Evolutionary conservation across 2,113 vertebrate genomes (phyloP), one percentile per base, ranked within the genome.

Genomic region (Spea multiplicata): DNA sequence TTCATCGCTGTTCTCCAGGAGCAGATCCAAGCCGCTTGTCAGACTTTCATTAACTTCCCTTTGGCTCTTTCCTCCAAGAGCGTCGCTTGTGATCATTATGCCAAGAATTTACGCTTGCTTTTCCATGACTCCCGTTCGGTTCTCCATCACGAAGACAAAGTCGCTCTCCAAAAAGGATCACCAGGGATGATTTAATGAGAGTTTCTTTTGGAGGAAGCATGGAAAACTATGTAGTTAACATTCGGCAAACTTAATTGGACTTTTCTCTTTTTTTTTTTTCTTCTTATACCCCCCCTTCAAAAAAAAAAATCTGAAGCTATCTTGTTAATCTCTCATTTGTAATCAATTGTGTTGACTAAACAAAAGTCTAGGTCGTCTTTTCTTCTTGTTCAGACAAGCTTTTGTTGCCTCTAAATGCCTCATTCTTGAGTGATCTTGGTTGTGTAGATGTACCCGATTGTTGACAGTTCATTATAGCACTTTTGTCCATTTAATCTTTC

Each of bases 281-380:
- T 76, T 50, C 72, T 70, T 5, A n/a, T 6, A 13, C 90, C 93
- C 93, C 95, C 93, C 94, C 95, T 93, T 93, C 91, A 82, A 83
- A 92, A 83, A 92, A n/a, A 91, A 93, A 94, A 94, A 92, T 92
- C 93, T 88, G 94, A 93, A 91, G 94, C 95, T 94, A 93, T 94
- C 95, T 92, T 93, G 93, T 96, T 99, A 99, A 99, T 99, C 97
- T 98, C 95, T 94, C 96, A 96, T 98, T 99, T 98, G 95, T 94
- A 95, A 96, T 95, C 96, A 96, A 97, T 97, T 97, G 96, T 97
- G 92, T 93, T 93, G 91, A 92, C 93, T 94, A 94, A 95, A 98
- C 96, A 98, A 97, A 98, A 96, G 94, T 95, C 94, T 94, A 93
- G 94, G 94, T 95, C 93, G 91, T 88, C 95, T 92, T 96, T 99